Conservation (phyloP, 2,113 vertebrate genomes). For the Hemiprocne comata region DNA sequence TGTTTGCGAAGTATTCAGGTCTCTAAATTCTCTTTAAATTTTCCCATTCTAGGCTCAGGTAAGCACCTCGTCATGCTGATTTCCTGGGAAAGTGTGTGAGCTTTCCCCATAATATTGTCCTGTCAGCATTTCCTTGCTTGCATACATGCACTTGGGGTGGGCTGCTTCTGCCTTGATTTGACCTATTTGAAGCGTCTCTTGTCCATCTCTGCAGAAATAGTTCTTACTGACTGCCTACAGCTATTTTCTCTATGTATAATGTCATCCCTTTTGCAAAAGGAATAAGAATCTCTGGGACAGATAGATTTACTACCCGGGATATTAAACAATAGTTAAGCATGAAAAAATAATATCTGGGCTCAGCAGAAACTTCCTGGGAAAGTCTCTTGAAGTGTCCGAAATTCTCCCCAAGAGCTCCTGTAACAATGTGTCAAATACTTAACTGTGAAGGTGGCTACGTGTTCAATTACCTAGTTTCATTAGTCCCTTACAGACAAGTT, state of each 20-base stretch:
- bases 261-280: neutral
- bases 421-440: neutral
- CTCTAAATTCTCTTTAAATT: neutral
- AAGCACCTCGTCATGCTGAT: neutral
- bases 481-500: neutral
- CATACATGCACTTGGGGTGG: neutral
- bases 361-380: neutral
- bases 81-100: neutral
- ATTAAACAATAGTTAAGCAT: neutral
- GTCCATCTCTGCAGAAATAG: neutral
- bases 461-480: neutral
- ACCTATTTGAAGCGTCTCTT: neutral
- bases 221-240: neutral
- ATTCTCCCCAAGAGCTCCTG: neutral
- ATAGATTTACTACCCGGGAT: neutral
- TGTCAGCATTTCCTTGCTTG: neutral
- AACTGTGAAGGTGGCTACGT: neutral
- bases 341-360: neutral
- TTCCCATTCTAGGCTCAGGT: neutral
- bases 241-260: neutral
- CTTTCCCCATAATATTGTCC: neutral
- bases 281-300: neutral
- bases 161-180: neutral
- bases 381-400: neutral
- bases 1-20: neutral